phyloP scores from a whole-genome alignment of 2,888 invertebrate genomes.

The Hyppa rectilinea region DNA sequence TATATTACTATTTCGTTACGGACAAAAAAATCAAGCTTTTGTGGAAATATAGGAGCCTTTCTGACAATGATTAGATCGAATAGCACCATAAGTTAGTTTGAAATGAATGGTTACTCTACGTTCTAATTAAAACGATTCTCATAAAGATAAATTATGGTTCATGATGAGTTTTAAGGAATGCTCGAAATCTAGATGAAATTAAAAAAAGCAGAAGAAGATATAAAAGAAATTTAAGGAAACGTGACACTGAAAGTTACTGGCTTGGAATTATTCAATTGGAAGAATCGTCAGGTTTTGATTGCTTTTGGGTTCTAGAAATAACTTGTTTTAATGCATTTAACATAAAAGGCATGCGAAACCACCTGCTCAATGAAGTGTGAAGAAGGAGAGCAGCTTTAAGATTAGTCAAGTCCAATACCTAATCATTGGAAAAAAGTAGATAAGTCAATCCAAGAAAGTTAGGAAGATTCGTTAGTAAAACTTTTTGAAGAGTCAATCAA shows the following conservation, averaged over 20 bases:
- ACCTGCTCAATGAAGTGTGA: background rate
- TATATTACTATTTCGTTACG: conserved; percentile 1
- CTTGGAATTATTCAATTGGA: background rate
- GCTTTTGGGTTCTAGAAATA: background rate
- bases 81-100: background rate
- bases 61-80: background rate
- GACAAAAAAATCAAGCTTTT: background rate
- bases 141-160: background rate
- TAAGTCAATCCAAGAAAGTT: conserved; percentile 39
- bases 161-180: background rate
- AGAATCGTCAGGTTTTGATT: background rate
- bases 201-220: too few relatives aligned
- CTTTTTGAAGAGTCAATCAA: conserved; percentile 46
- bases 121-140: background rate
- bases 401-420: conserved; percentile 20
- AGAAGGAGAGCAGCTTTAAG: conserved; percentile 18
- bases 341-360: background rate
- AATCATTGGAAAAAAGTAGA: conserved; percentile 37
- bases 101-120: background rate
- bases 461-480: conserved; percentile 42
- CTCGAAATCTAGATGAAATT: background rate
- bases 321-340: too few relatives aligned
- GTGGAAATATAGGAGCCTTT: background rate
- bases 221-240: background rate
- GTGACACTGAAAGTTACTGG: background rate